Conservation (phyloP, 2,113 vertebrate genomes). For the Dicrurus megarhynchus region DNA sequence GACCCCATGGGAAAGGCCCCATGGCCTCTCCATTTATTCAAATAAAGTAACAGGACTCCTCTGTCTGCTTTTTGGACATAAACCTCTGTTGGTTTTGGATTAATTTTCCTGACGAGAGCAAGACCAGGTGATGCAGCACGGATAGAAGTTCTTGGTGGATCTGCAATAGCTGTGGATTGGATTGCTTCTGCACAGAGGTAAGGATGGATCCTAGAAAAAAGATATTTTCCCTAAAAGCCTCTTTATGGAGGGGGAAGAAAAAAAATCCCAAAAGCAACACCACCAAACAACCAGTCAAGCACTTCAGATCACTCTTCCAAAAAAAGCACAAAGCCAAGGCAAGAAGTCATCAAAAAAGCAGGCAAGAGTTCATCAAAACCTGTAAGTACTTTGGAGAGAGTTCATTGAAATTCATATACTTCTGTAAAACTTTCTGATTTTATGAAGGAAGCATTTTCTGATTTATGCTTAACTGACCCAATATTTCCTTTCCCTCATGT, state of each 20-base stretch:
- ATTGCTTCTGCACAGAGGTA: not conserved
- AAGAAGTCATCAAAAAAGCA: not conserved
- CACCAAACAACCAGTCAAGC: not conserved
- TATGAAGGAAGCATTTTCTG: not conserved
- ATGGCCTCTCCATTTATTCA: not conserved
- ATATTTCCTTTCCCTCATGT: not conserved
- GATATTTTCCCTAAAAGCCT: not conserved
- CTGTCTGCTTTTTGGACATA: not conserved
- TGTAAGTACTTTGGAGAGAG: not conserved
- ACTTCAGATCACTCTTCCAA: not conserved
- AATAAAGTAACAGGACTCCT: not conserved
- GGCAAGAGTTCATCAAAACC: not conserved
- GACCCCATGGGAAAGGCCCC: not conserved
- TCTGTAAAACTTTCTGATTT: not conserved
- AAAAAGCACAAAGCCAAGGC: not conserved
- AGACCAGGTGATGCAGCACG: not conserved
- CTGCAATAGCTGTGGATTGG: not conserved
- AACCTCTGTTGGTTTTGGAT: not conserved
- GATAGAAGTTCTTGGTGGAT: not conserved
- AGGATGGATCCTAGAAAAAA: not conserved
- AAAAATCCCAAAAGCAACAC: not conserved
- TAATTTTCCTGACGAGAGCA: not conserved
- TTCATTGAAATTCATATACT: not conserved
- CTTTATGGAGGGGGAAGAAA: not conserved
- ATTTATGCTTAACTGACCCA: not conserved